Percentiles rank a stretch among this genome's conserved stretches.
Conservation (phyloP, 1,140 invertebrate species). For the Rhyzopertha dominica region DNA sequence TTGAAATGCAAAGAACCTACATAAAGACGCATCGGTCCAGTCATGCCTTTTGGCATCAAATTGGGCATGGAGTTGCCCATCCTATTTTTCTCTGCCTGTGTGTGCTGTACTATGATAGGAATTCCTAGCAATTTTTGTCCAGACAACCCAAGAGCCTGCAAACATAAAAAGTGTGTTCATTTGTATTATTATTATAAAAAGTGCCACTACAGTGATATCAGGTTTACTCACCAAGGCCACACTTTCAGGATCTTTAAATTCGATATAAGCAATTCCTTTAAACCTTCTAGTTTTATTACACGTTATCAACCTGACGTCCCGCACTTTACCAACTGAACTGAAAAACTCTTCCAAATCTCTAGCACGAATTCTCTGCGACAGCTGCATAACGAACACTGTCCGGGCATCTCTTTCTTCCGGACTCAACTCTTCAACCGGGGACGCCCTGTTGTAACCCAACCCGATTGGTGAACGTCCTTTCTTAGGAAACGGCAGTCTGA, state of each 20-base stretch:
- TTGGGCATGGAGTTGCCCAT: constrained; percentile 81
- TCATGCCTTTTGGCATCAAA: constrained; percentile 70
- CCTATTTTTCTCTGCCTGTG: constrained; percentile 97
- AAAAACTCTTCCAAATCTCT: constrained; percentile 99
- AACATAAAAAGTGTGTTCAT: constrained; percentile 36
- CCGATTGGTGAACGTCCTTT: constrained; percentile 29
- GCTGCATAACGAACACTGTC: constrained; percentile 97
- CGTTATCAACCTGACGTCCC: constrained; percentile 97
- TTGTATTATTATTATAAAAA: constrained; percentile 4
- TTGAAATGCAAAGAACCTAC: constrained; percentile 98
- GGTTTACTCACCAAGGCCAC: constrained; percentile 75
- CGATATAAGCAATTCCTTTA: constrained; percentile 99
- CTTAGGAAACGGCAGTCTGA: constrained; percentile 31
- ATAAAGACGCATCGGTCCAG: constrained; percentile 93
- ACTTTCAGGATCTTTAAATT: constrained; percentile 97
- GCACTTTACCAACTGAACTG: constrained; percentile 95
- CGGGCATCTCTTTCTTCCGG: constrained; percentile 97
- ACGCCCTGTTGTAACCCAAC: constrained; percentile 35
- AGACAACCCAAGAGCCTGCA: constrained; percentile 89
- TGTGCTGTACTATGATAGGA: constrained; percentile 97
- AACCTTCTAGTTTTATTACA: constrained; percentile 98
- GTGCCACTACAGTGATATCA: background rate
- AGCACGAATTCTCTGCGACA: constrained; percentile 89
- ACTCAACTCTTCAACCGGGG: constrained; percentile 70
- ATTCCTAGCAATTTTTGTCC: constrained; percentile 95